A percentile compares a stretch with the other conserved stretches of the same genome.
These are phyloP conservation scores for Pteronura brasiliensis DNA, from an alignment of 2,113 vertebrate genomes.

Conservation along the genomic window DNA sequence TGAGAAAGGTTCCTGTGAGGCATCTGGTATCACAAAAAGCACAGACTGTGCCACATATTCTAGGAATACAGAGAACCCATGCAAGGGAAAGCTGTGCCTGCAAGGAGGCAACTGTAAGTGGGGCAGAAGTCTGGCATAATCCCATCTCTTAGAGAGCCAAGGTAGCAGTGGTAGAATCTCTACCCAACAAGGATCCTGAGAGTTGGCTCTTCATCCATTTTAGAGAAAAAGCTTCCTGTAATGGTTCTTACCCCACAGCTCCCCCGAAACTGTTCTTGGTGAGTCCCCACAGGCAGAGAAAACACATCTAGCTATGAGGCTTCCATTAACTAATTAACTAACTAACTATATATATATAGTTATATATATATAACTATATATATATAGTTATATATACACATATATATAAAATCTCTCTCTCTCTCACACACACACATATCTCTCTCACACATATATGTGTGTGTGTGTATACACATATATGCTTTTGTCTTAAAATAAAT, in stretches of 20 bases:
- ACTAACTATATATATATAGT: too few relatives aligned
- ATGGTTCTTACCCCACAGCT: neutral
- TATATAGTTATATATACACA: too few relatives aligned
- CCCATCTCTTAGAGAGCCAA: neutral
- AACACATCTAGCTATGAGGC: conserved; percentile 2
- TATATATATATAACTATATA: too few relatives aligned
- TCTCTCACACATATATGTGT: neutral
- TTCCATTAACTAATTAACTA: neutral
- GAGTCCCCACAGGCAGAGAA: neutral
- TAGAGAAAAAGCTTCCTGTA: conserved; percentile 17
- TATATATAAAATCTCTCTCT: too few relatives aligned
- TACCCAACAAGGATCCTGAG: neutral
- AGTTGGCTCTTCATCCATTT: neutral
- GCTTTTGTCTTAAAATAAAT: conserved; percentile 73
- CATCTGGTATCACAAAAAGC: neutral
- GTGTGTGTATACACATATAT: neutral
- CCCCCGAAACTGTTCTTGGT: neutral
- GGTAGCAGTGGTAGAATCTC: neutral
- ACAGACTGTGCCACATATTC: neutral
- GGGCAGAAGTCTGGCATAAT: neutral
- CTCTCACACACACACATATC: too few relatives aligned
- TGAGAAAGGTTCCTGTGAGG: neutral
- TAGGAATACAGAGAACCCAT: conserved; percentile 34
- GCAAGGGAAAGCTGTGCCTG: neutral
- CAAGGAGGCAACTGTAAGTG: neutral